phyloP scores from a whole-genome alignment of 2,113 vertebrate species.

The Limanda limanda region DNA sequence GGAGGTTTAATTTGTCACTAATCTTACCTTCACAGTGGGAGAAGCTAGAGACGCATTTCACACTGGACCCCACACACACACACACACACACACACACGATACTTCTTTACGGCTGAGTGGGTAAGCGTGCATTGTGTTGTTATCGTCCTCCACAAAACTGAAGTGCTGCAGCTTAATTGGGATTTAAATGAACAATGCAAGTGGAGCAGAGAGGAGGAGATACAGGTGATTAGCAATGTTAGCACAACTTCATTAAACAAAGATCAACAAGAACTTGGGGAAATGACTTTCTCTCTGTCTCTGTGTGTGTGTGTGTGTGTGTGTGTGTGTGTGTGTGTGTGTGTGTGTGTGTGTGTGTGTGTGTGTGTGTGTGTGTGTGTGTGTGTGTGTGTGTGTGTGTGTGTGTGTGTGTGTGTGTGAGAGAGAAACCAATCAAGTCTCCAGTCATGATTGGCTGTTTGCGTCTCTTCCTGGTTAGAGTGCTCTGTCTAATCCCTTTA shows the following conservation, averaged over 20 bases:
- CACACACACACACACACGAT: neutral
- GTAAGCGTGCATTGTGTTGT: conserved; percentile 6
- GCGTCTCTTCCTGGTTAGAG: conserved; percentile 31
- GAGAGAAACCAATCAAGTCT: conserved; percentile 47
- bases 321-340: neutral
- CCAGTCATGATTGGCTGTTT: conserved; percentile 35
- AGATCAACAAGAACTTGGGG: conserved; percentile 40
- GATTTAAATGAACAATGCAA: conserved; percentile 59
- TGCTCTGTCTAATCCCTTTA: conserved; percentile 54
- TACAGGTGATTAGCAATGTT: conserved; percentile 59
- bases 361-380: conserved; percentile 19
- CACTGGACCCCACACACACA: neutral
- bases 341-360: neutral
- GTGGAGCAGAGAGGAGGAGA: conserved; percentile 34
- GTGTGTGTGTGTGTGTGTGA: conserved; percentile 10
- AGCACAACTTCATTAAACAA: conserved; percentile 56
- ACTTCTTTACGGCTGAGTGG: neutral
- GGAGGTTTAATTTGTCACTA: conserved; percentile 54
- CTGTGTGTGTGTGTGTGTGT: too few species aligned
- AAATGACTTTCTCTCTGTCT: conserved; percentile 15
- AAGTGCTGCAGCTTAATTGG: conserved; percentile 40
- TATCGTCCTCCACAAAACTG: conserved; percentile 10
- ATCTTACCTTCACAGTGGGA: conserved; percentile 27
- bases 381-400: neutral
- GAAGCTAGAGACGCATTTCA: conserved; percentile 29